Evolutionary conservation across 2,113 vertebrate genomes (phyloP), one percentile per base, ranked within the genome.

Genomic region (Peromyscus polionotus): DNA sequence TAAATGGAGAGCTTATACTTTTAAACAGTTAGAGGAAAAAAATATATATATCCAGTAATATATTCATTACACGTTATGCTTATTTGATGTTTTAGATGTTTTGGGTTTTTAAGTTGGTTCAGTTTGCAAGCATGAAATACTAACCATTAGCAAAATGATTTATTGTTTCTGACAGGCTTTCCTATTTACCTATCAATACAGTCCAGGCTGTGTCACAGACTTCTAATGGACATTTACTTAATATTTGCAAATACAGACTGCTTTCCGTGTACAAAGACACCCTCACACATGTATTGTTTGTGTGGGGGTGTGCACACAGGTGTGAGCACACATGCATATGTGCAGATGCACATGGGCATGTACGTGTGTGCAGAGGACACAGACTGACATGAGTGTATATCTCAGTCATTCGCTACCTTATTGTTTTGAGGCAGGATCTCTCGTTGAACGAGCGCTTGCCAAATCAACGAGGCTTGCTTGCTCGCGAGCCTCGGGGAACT

Each of bases 31-130:
- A 17, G 61, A 90, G 77, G 75, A 45, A n/a, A 61, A 42, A 84
- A 93, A 93, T 63, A 65, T n/a, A 80, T 72, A 8, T 61, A 63
- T 81, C 84, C 13, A 77, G 16, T 86, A 39, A 85, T 68, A n/a
- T 85, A 93, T 90, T 70, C 36, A 73, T 92, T 94, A 79, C 28
- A 90, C 79, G 54, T 86, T 54, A 54, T 80, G 84, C 16, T 93
- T 88, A 88, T 16, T 85, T 92, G 90, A 28, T 14, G 68, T 93
- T 94, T 93, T 79, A 72, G 79, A 36, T 84, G 57, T 68, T 42
- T 61, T 36, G 36, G 61, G 63, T 33, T n/a, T 8, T 79, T 93
- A 63, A 1, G 5, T 61, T 92, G 68, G 59, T 72, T 76, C 88
- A 73, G 16, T 90, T 93, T 94, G 57, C 79, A 79, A 39, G 65